Base-by-base conservation (phyloP, 2,888 invertebrate species). In the Eubasilissa splendida region DNA sequence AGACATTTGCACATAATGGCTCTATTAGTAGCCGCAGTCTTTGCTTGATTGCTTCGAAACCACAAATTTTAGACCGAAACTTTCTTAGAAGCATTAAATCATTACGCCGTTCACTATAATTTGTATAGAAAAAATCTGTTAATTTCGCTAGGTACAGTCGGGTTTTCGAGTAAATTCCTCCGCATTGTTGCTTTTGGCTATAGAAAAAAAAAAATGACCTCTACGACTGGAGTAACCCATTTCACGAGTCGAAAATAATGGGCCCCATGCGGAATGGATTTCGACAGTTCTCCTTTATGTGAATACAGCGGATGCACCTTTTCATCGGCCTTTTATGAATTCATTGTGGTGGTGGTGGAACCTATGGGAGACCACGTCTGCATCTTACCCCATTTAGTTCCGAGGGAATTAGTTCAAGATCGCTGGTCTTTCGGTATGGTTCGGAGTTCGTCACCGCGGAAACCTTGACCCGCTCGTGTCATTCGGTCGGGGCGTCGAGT, bases 1-100 rank as follows among this genome's bases (percentile, higher is more conserved):
- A 81, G 79, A 76, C 71, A 82, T 82, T 83, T 80, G 80, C 83
- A 80, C 79, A 78, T 83, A 83, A 83, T 83, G 80, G 82, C 83
- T 83, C 77, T 83, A 83, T 83, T 82, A 83, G 83, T 75, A 78
- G 75, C 58, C n/a, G 31, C 53, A 60, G 76, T 73, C 80, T 83
- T 82, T 71, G 76, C 14, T 53, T 68, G 77, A 80, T 83, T 77
- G 60, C 68, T 65, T 65, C 71, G 22, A 75, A 81, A 75, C 79
- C 68, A 73, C 54, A 75, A 66, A 42, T 65, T 66, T 58, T 77
- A 77, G 77, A 77, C 66, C 53, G n/a, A 54, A 73, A 56, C 59
- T 50, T 50, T 68, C 76, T 80, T 73, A 52, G 65, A 60, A 73
- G n/a, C 54, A 58, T 60, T 53, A 60, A 59, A 75, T 78, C 74